These are phyloP conservation scores for Meleagris gallopavo DNA, from an alignment of 2,113 vertebrate species.

Conservation along the genomic window DNA sequence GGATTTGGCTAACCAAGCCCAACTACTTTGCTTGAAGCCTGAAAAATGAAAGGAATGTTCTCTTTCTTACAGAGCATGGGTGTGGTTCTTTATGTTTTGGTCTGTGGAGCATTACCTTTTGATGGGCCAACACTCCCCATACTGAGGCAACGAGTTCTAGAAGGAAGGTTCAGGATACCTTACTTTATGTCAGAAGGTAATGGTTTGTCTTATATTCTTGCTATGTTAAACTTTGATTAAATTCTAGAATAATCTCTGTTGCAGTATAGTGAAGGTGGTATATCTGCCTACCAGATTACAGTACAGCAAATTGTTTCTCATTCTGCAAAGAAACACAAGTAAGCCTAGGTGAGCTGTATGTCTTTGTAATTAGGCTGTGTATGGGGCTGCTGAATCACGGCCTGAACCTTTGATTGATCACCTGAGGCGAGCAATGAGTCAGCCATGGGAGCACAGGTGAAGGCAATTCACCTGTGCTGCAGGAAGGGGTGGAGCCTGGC, in stretches of 20 bases:
- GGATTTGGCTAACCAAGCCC: not conserved
- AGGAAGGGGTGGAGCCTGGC: too few species aligned
- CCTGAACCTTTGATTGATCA: too few species aligned
- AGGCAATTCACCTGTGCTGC: too few species aligned
- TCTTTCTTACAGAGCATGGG: conserved; percentile 90
- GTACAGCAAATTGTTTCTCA: not conserved
- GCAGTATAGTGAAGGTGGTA: not conserved
- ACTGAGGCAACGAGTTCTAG: conserved; percentile 93
- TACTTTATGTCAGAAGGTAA: conserved; percentile 99
- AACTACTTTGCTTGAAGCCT: not conserved
- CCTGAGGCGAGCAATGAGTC: too few species aligned
- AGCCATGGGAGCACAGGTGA: too few species aligned
- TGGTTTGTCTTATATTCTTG: fast-evolving
- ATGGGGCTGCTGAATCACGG: too few species aligned
- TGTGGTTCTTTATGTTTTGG: conserved; percentile 96
- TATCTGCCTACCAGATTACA: not conserved
- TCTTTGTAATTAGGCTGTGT: not conserved
- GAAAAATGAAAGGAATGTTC: not conserved
- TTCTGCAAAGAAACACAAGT: not conserved
- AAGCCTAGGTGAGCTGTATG: not conserved
- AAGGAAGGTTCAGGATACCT: conserved; percentile 97
- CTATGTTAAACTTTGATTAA: not conserved
- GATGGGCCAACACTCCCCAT: conserved; percentile 95
- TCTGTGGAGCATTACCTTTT: conserved; percentile 96
- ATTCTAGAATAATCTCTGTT: not conserved